Conservation (phyloP, 1,140 invertebrate genomes). For the Solenopsis fugax region DNA sequence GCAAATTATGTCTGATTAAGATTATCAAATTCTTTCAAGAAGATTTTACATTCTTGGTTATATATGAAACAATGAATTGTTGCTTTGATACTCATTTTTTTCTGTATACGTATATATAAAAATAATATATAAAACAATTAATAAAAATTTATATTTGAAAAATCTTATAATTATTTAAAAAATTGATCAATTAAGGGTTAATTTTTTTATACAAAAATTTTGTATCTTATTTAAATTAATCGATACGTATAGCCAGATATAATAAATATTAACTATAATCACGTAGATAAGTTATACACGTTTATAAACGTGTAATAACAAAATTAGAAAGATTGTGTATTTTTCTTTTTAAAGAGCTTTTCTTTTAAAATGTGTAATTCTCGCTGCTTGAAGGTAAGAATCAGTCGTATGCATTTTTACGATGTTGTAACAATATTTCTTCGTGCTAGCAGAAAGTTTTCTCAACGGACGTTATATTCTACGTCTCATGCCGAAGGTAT, state of each 20-base stretch:
- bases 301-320: not conserved
- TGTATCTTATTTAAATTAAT: not conserved
- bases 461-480: conserved; percentile 58
- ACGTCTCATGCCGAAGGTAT: conserved; percentile 39
- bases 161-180: conserved; percentile 11
- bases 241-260: not conserved
- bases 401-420: conserved; percentile 29
- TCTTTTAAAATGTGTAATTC: conserved; percentile 6
- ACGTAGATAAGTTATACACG: no score
- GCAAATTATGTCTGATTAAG: no score
- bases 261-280: conserved; percentile 26
- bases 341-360: conserved; percentile 12
- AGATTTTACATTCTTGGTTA: no score
- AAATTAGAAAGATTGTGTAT: not conserved
- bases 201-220: not conserved
- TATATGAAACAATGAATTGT: no score
- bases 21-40: no score
- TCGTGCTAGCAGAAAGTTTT: not conserved
- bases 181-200: conserved; percentile 11
- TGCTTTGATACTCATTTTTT: no score
- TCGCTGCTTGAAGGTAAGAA: conserved; percentile 13
- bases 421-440: conserved; percentile 8
- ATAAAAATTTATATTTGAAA: not conserved
- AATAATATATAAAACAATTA: conserved; percentile 19
- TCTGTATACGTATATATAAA: not conserved